Evolutionary conservation across 1,140 invertebrate species (phyloP).

Genomic region (Galleria mellonella): DNA sequence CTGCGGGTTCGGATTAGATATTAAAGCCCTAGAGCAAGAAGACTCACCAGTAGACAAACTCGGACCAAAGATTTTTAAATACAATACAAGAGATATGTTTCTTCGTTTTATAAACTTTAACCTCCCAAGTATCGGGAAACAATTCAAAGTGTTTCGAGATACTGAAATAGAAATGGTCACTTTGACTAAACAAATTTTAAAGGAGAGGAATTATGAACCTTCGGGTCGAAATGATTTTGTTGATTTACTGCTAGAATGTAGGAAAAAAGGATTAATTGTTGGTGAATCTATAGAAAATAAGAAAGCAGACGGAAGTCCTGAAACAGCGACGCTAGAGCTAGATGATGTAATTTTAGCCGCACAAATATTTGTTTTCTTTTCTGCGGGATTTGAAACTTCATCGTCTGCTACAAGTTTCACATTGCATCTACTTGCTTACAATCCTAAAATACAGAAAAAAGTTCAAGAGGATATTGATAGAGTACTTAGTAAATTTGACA

Average conservation of each 20-base stretch:
- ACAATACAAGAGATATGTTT: constrained; percentile 2
- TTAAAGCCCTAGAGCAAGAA: constrained; percentile 18
- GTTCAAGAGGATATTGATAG: constrained; percentile 57
- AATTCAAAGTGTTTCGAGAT: not conserved
- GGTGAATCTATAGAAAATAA: constrained; percentile 35
- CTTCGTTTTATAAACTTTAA: not conserved
- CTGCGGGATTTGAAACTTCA: constrained; percentile 70
- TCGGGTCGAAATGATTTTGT: constrained; percentile 68
- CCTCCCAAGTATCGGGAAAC: constrained; percentile 2
- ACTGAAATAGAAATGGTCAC: constrained; percentile 37
- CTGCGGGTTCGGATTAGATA: constrained; percentile 25
- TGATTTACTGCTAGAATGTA: constrained; percentile 68
- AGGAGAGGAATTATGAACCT: constrained; percentile 39
- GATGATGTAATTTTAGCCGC: constrained; percentile 41
- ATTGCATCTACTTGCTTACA: constrained; percentile 61
- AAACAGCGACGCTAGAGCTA: constrained; percentile 8
- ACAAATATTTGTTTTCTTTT: constrained; percentile 72
- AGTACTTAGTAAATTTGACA: constrained; percentile 58
- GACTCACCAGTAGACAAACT: not conserved
- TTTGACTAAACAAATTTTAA: constrained; percentile 32
- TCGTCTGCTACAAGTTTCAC: constrained; percentile 60
- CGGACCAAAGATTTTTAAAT: not conserved
- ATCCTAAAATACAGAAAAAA: constrained; percentile 64
- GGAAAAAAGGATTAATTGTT: constrained; percentile 15
- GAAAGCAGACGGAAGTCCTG: constrained; percentile 9